phyloP scores from a whole-genome alignment of 2,797 vertebrate genomes.

The Myripristis murdjan region DNA sequence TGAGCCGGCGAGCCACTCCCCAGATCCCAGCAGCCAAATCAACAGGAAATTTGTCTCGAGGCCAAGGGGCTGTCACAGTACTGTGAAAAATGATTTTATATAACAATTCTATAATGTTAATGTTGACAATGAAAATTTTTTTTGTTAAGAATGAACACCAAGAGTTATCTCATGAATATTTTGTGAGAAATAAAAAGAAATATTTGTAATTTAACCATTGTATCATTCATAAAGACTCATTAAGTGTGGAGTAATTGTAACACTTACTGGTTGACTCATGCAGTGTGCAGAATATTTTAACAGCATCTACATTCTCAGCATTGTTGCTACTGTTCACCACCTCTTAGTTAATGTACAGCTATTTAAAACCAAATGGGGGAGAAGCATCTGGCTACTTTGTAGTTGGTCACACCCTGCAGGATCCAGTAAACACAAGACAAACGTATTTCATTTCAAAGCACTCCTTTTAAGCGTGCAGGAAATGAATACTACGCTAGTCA shows the following conservation, averaged over 20 bases:
- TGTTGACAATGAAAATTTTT: conserved; percentile 23
- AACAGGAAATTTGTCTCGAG: too few species aligned
- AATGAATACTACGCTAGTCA: not conserved
- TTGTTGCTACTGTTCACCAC: not conserved
- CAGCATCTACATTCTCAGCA: not conserved
- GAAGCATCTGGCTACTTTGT: not conserved
- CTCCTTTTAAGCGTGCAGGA: not conserved
- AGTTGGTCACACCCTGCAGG: not conserved
- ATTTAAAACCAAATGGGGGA: conserved; percentile 1
- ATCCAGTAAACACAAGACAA: not conserved
- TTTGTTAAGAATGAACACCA: conserved; percentile 35
- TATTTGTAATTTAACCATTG: conserved; percentile 44
- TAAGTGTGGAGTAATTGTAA: not conserved
- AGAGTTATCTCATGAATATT: conserved; percentile 60
- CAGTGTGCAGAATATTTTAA: not conserved
- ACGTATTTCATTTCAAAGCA: not conserved
- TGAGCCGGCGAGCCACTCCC: too few species aligned
- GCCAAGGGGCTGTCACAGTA: too few species aligned
- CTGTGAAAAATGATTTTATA: conserved; percentile 66
- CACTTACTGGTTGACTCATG: not conserved
- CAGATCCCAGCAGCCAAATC: too few species aligned
- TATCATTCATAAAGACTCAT: not conserved
- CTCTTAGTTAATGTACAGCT: conserved; percentile 10
- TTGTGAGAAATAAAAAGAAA: conserved; percentile 74
- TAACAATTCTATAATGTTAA: conserved; percentile 17